Evolutionary conservation across 2,113 vertebrate genomes (phyloP), one percentile per base, ranked within the genome.

Genomic region (Mola mola): DNA sequence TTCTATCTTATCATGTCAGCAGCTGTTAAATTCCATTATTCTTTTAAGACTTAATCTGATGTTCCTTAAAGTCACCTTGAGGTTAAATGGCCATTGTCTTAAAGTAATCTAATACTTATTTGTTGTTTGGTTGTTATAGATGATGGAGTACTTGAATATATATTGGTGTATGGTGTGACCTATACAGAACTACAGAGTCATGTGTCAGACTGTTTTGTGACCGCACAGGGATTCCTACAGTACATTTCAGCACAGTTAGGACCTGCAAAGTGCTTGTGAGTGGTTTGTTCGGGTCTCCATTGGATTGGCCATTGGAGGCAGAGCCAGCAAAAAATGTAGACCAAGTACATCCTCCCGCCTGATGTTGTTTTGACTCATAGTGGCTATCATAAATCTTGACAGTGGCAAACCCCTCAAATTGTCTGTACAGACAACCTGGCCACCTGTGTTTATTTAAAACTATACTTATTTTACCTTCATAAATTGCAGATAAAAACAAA

Each of bases 361-460:
- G 76, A 88, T 88, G 85, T 79, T 71, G 8, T 10, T 84, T 52
- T 89, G 87, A 89, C 56, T 92, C 90, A 91, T 29, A 80, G 88
- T 85, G 47, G 78, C 77, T 85, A 71, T 82, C 78, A 59, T 11
- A 66, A 66, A 77, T 62, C 72, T 75, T 85, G 66, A 83, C 70
- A 58, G 46, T 76, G 60, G 57, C 73, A 58, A 73, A 81, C 42
- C 44, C 29, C 51, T 73, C 51, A 36, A 8, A 79, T 53, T 72
- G 41, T 75, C 25, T 49, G 28, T 20, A 24, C 28, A 69, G 78
- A 84, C 63, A 67, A 55, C n/a, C 25, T n/a, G 2, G 33, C 13
- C 8, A 50, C 13, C 13, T 36, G 4, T 2, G 38, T 41, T n/a
- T n/a, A n/a, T n/a, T n/a, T n/a, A n/a, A n/a, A n/a, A n/a, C n/a